Conservation (phyloP, 2,888 invertebrate genomes). For the Scaptomyza polygonia region DNA sequence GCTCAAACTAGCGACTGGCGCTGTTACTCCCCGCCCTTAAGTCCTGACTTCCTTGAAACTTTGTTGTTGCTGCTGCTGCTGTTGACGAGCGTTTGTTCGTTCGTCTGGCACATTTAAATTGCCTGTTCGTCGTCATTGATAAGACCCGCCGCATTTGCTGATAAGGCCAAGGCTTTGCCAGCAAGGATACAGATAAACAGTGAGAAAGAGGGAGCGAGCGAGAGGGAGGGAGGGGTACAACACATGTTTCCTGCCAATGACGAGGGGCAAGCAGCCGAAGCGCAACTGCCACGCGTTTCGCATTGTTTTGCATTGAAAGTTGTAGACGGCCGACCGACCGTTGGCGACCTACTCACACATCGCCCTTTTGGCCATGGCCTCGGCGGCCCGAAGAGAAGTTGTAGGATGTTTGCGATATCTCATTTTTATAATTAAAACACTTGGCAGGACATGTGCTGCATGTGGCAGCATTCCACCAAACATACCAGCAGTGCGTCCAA, state of each 20-base stretch:
- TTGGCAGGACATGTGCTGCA: slow-evolving; percentile 77
- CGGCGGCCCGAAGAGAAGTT: not conserved
- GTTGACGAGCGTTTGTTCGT: slow-evolving; percentile 39
- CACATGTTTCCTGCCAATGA: slow-evolving; percentile 61
- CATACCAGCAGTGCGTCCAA: slow-evolving; percentile 65
- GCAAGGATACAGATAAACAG: slow-evolving; percentile 24
- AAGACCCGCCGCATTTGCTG: slow-evolving; percentile 49
- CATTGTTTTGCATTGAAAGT: slow-evolving; percentile 70
- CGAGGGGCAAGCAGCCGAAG: slow-evolving; percentile 44
- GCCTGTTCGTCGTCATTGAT: slow-evolving; percentile 58
- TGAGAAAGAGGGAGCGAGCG: slow-evolving; percentile 12
- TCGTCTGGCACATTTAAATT: slow-evolving; percentile 64
- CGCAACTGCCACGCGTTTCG: slow-evolving; percentile 76
- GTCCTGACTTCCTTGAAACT: slow-evolving; percentile 1
- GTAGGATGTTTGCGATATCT: slow-evolving; percentile 64
- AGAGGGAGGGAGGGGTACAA: slow-evolving; percentile 27
- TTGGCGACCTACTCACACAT: slow-evolving; percentile 19
- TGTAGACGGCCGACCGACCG: slow-evolving; percentile 42
- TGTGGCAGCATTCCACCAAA: slow-evolving; percentile 63
- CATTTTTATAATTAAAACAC: slow-evolving; percentile 79
- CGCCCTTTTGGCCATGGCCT: slow-evolving; percentile 39
- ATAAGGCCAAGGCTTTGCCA: slow-evolving; percentile 48
- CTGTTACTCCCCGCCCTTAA: slow-evolving; percentile 2
- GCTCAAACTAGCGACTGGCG: slow-evolving; percentile 27
- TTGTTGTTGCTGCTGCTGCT: slow-evolving; percentile 31